Percentiles rank a stretch among this genome's conserved stretches.
Evolutionary conservation across 2,888 invertebrate genomes (phyloP).

Genomic region (Protonemura montana): DNA sequence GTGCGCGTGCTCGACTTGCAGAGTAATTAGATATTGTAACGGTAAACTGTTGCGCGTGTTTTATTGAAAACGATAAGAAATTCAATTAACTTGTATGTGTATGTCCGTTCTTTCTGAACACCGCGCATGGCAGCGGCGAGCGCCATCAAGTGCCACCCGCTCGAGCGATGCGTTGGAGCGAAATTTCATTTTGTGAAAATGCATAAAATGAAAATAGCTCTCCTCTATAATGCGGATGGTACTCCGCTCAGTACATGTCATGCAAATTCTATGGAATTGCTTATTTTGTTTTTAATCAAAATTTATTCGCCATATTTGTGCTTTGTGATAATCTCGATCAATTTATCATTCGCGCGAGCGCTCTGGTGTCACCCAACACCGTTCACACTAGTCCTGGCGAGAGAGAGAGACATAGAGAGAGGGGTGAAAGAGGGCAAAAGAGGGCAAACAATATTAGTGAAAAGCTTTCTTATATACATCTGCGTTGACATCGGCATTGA

Average conservation of each 20-base stretch:
- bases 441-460: background rate
- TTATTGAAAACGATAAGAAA: slow-evolving; percentile 7
- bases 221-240: background rate
- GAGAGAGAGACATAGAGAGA: background rate
- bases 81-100: background rate
- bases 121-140: background rate
- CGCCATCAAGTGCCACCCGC: background rate
- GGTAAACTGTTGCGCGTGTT: background rate
- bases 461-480: background rate
- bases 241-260: background rate
- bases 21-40: background rate
- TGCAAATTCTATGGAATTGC: slow-evolving; percentile 7
- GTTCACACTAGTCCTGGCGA: background rate
- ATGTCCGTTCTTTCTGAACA: background rate
- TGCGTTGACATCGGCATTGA: background rate
- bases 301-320: background rate
- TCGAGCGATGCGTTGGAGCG: background rate
- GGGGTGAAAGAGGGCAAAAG: background rate
- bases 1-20: background rate
- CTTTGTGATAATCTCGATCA: background rate
- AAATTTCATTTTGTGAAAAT: background rate
- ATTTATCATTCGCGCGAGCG: background rate
- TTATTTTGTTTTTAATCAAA: slow-evolving; percentile 12
- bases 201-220: background rate
- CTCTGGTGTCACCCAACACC: background rate